Conservation (phyloP, 2,113 vertebrate species). For the Pipra filicauda region DNA sequence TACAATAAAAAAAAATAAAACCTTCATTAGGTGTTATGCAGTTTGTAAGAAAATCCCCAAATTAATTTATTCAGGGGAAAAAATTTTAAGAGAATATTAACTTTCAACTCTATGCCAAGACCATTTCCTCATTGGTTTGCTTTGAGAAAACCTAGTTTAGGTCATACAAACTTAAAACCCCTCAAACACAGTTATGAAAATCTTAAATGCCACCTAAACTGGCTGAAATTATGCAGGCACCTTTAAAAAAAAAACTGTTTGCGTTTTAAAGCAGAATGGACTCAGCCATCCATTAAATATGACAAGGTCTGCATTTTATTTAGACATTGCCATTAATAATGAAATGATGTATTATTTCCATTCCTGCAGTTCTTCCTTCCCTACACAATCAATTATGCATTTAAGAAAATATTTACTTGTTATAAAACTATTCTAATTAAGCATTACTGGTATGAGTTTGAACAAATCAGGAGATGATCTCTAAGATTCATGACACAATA, state of each 20-base stretch:
- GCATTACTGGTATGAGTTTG: conserved; percentile 57
- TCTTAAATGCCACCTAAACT: conserved; percentile 51
- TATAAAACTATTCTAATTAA: conserved; percentile 76
- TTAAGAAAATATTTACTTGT: conserved; percentile 82
- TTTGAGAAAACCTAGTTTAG: not conserved
- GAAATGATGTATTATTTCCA: conserved; percentile 82
- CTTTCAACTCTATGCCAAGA: not conserved
- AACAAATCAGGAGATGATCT: conserved; percentile 55
- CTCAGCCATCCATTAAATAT: conserved; percentile 79
- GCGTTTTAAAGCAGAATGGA: conserved; percentile 74
- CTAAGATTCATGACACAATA: not conserved
- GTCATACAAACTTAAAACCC: not conserved
- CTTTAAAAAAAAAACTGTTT: conserved; percentile 57
- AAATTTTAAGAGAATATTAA: conserved; percentile 2
- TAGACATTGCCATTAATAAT: conserved; percentile 85
- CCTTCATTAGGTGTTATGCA: not conserved
- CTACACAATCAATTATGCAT: conserved; percentile 81
- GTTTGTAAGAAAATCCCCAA: conserved; percentile 25
- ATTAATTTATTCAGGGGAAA: not conserved
- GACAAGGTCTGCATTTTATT: conserved; percentile 85
- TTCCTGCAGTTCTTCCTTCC: conserved; percentile 77
- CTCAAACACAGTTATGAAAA: conserved; percentile 9
- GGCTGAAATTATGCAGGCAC: conserved; percentile 69
- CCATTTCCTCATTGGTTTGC: not conserved
- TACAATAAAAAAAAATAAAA: not conserved